phyloP scores from a whole-genome alignment of 2,113 vertebrate genomes.

The Colius striatus region DNA sequence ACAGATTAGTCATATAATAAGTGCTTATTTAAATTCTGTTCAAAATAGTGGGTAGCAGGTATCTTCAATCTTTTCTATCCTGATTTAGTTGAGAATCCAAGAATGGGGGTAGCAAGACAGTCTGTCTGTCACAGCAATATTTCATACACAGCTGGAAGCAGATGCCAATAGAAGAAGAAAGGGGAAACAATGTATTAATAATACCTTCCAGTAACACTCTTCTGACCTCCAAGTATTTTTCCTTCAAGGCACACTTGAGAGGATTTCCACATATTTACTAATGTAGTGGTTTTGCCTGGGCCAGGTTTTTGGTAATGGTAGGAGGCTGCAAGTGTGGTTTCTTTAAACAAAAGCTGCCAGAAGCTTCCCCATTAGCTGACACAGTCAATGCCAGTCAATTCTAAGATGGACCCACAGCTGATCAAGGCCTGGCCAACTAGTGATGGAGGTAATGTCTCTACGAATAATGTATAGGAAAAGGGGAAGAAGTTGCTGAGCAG shows the following conservation, averaged over 20 bases:
- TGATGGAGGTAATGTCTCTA: too few relatives aligned
- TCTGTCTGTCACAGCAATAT: neutral
- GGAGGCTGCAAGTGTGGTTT: too few relatives aligned
- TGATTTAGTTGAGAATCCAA: neutral
- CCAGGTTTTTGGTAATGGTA: too few relatives aligned
- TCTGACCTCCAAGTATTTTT: neutral
- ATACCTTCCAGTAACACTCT: neutral
- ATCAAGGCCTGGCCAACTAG: too few relatives aligned
- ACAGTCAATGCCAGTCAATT: too few relatives aligned
- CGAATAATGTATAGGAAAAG: too few relatives aligned
- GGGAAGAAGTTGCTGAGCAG: too few relatives aligned
- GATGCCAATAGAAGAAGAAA: neutral
- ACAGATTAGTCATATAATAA: neutral
- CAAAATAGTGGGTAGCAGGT: neutral
- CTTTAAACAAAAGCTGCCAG: too few relatives aligned
- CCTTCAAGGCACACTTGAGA: neutral
- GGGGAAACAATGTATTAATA: neutral
- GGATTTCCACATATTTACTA: neutral
- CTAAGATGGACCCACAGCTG: too few relatives aligned
- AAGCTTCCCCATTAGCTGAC: too few relatives aligned
- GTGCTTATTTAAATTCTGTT: neutral
- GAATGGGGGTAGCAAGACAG: neutral
- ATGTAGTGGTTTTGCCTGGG: too few relatives aligned
- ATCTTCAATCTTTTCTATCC: neutral
- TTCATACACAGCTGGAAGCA: neutral